Base-by-base conservation (phyloP, 2,113 vertebrate species). In the Hippocampus comes region DNA sequence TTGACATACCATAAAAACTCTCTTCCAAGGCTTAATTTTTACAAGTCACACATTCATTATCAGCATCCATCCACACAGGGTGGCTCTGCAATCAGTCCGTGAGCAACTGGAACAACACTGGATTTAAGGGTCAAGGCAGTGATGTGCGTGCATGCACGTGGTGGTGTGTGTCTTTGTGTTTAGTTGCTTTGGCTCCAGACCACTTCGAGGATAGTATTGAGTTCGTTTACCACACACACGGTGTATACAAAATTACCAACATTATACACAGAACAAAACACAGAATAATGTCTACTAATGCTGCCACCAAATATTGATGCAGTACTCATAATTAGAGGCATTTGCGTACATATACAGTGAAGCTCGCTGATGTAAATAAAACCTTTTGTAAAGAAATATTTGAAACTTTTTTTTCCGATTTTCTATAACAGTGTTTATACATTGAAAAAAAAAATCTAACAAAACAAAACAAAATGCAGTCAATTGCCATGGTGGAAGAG, bases 51-150 rank as follows among this genome's bases (percentile, higher is more conserved):
- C 48, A 20, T 1, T 75, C 41, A 65, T 78, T 80, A 72, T 48
- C 49, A 75, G 79, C 38, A 68, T 77, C 55, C 49, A 79, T 78
- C 71, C 70, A n/a, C 63, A 74, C 63, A 63, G 78, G 76, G 72
- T 66, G 46, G 65, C 61, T 63, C 77, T 73, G 64, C 87, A 86
- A 90, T 85, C 86, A 78, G 78, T 70, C 60, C 59, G 59, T 7
- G 9, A 73, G 77, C 79, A 84, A 88, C 81, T 88, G 83, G 86
- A 91, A 86, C 86, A 85, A 78, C 81, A 82, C 74, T 78, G 88
- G 88, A 90, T 88, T 91, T 89, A 84, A 77, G 65, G 75, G 74
- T 83, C 48, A 9, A 70, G 70, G 72, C 78, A 74, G 65, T 76
- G 78, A 80, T 57, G 75, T 34, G 53, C 30, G 63, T 73, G 46